Evolutionary conservation across 1,140 invertebrate species (phyloP).

Genomic region (Varroa destructor): DNA sequence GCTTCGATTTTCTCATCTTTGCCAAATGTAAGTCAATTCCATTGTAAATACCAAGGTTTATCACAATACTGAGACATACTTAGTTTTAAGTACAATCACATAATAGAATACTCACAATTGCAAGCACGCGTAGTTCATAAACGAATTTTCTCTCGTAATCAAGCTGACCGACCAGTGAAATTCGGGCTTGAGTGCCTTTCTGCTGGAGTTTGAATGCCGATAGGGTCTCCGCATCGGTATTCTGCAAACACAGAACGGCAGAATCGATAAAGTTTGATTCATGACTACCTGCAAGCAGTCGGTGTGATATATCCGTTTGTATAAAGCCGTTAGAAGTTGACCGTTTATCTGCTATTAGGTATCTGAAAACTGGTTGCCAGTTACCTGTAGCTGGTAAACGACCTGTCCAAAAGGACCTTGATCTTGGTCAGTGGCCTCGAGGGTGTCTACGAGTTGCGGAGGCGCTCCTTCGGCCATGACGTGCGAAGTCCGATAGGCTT

Average conservation of each 20-base stretch:
- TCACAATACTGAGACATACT: constrained; percentile 30
- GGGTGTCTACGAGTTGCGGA: constrained; percentile 54
- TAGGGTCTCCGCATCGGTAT: constrained; percentile 27
- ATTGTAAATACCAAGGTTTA: not conserved
- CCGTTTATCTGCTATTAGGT: no score
- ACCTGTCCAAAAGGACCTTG: constrained; percentile 82
- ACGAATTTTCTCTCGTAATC: constrained; percentile 77
- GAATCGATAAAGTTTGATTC: no score
- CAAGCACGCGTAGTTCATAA: constrained; percentile 69
- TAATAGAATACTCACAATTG: constrained; percentile 47
- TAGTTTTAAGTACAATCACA: not conserved
- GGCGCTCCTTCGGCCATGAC: constrained; percentile 47
- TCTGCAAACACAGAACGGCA: not conserved
- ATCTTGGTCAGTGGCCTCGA: constrained; percentile 74
- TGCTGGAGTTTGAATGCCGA: constrained; percentile 29
- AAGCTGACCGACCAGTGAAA: constrained; percentile 57
- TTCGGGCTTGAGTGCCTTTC: constrained; percentile 28
- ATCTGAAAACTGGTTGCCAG: no score
- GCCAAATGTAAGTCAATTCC: constrained; percentile 19
- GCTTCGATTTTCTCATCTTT: no score
- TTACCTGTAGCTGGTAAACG: constrained; percentile 38
- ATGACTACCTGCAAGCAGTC: no score
- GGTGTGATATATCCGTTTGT: no score
- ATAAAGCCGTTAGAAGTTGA: no score
- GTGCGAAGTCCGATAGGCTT: constrained; percentile 59